Evolutionary conservation across 2,113 vertebrate genomes (phyloP), one percentile per base, ranked within the genome.

Genomic region (Centropus bengalensis): DNA sequence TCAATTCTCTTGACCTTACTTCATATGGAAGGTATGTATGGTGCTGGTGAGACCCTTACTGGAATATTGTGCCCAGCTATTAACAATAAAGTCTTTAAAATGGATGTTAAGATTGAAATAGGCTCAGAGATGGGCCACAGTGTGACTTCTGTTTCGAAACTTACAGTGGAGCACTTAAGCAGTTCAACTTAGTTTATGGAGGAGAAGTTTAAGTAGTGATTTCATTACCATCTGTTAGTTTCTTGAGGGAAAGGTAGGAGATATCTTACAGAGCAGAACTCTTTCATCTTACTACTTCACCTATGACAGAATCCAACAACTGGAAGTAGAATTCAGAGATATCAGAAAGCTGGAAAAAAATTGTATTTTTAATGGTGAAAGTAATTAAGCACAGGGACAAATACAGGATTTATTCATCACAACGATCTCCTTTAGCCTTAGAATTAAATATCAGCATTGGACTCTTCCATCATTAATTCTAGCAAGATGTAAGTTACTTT

Each of bases 221-320:
- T 91, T 91, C 47, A 66, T 93, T 91, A 74, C 27, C 86, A 32
- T 63, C 62, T 6, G 5, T 93, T 91, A 85, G 45, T 58, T 86
- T 59, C 24, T 62, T 73, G 67, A 80, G 30, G 66, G 62, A 93
- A 92, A 80, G 45, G 49, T 81, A 92, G 42, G 26, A 73, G 9
- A 14, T 83, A 24, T 40, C 47, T 91, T 73, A 49, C 30, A 80
- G 63, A 91, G 64, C 47, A 38, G 62, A 82, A 49, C 58, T 62
- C 89, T 86, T 93, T 80, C 56, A 80, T 94, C 88, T 91, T 83
- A 66, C 40, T 85, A 94, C 68, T 91, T 95, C 45, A 80, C 82
- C 67, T 76, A 33, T 52, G 62, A 91, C 47, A 79, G 36, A 81
- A 76, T 76, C 70, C 85, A 76, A 55, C 26, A 75, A 76, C 47